Conservation (phyloP, 2,888 invertebrate genomes). For the Phytoseiulus persimilis region DNA sequence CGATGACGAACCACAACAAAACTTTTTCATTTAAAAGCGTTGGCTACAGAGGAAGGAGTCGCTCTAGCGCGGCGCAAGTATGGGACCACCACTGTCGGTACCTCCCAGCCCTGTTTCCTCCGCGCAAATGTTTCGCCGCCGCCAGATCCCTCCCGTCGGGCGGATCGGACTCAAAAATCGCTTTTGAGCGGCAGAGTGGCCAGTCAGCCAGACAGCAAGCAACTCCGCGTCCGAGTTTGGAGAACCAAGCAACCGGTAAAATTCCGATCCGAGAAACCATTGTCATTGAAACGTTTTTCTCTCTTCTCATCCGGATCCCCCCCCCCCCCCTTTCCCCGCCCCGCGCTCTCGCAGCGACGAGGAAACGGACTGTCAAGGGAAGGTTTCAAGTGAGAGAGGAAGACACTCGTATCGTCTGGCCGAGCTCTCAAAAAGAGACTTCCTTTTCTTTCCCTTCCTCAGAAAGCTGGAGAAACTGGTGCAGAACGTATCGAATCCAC, state of each 20-base stretch:
- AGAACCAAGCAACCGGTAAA: neutral
- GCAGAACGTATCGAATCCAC: constrained; percentile 5
- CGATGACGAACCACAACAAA: constrained; percentile 32
- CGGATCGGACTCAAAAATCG: constrained; percentile 37
- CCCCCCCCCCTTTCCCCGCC: neutral
- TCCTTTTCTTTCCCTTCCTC: neutral
- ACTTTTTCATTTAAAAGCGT: constrained; percentile 21
- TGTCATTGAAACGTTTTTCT: neutral
- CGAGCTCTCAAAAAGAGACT: neutral
- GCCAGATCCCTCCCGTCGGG: neutral
- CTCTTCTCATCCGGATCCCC: neutral
- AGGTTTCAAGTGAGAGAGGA: neutral
- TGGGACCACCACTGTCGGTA: neutral
- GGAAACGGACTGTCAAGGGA: neutral
- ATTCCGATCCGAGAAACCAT: neutral
- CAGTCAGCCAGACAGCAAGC: neutral
- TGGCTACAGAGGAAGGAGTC: neutral
- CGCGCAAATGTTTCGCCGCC: neutral
- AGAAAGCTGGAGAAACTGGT: neutral
- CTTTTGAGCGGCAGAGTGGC: neutral
- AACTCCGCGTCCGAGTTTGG: neutral
- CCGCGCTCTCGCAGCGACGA: neutral
- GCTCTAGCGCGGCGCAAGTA: neutral
- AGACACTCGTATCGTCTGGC: neutral
- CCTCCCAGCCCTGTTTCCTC: neutral